Base-by-base conservation (phyloP, 2,797 vertebrate species). In the Rhinophrynus dorsalis region DNA sequence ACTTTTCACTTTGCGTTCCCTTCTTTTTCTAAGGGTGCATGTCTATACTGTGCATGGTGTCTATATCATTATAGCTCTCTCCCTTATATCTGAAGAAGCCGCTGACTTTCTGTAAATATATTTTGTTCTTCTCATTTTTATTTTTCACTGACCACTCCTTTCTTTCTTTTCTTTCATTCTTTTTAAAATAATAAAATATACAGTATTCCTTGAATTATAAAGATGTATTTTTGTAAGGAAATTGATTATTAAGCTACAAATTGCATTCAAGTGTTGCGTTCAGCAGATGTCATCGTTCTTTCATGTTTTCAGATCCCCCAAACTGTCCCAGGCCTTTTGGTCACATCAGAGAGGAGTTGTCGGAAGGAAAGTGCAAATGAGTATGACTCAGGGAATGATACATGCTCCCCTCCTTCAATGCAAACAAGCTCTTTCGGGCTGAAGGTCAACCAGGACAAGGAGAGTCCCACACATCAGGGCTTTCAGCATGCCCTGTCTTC, bases 371-470 rank as follows among this genome's bases (percentile, higher is more conserved):
- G 83, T 58, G 91, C 88, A 24, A 92, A 91, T 70, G 95, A 98
- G 87, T 98, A 95, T 71, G 96, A 99, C 89, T 99, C 97, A 30
- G 97, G 97, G 83, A 96, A 99, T 60, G 96, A 98, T 87, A 98
- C 96, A 1, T 96, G 94, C 57, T 98, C 97, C 5, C 96, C 96
- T 11, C 95, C 92, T 1, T 97, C 94, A 5, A 89, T 85, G 78
- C 96, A 98, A 88, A 90, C 92, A 6, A 88, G 89, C 74, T 85
- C 91, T 40, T 89, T 91, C 80, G 87, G 86, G 78, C 84, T 89
- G 18, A 92, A 90, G 81, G 90, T 83, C 66, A 77, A 76, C 63
- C 89, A 86, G 75, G 86, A 87, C 79, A 90, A 91, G 81, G 82
- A 79, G 58, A 84, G 84, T 63, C 84, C 83, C 68, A 26, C 56